phyloP scores from a whole-genome alignment of 2,888 invertebrate genomes.

The Cryptophagus acutangulus region DNA sequence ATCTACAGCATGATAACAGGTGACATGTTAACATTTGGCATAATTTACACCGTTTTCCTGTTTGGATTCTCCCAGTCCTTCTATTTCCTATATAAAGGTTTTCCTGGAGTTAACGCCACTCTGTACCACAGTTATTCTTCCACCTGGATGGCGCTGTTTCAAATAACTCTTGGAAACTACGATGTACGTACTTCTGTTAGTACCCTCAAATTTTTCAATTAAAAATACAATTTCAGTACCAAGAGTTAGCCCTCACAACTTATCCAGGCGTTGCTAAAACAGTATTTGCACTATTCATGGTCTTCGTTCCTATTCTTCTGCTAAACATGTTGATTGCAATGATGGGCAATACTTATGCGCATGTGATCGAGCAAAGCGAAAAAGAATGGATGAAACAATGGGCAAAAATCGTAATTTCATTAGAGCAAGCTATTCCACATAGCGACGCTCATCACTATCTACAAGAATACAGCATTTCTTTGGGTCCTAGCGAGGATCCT shows the following conservation, averaged over 20 bases:
- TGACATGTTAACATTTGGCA: slow-evolving; percentile 97
- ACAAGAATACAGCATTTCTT: slow-evolving; percentile 90
- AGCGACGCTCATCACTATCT: slow-evolving; percentile 86
- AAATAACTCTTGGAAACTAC: slow-evolving; percentile 96
- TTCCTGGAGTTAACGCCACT: slow-evolving; percentile 73
- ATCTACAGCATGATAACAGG: slow-evolving; percentile 99
- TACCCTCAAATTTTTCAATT: slow-evolving; percentile 1
- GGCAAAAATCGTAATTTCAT: slow-evolving; percentile 96
- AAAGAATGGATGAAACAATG: slow-evolving; percentile 99
- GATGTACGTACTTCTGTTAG: slow-evolving; percentile 63
- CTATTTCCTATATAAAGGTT: slow-evolving; percentile 90
- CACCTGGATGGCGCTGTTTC: slow-evolving; percentile 97
- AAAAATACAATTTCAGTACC: slow-evolving; percentile 65
- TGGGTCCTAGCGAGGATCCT: slow-evolving; percentile 78
- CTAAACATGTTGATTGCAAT: slow-evolving; percentile 98
- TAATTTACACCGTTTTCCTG: slow-evolving; percentile 91
- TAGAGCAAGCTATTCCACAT: slow-evolving; percentile 90
- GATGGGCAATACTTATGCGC: slow-evolving; percentile 99
- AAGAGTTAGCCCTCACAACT: slow-evolving; percentile 81
- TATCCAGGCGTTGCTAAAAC: slow-evolving; percentile 91
- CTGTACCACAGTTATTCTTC: slow-evolving; percentile 80
- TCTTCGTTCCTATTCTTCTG: slow-evolving; percentile 92
- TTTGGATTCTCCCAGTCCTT: slow-evolving; percentile 96
- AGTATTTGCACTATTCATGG: slow-evolving; percentile 97
- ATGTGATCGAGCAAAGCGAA: slow-evolving; percentile 96